Percentiles rank a stretch among this genome's conserved stretches.
Conservation (phyloP, 2,888 invertebrate species). For the Amphipoea oculea region DNA sequence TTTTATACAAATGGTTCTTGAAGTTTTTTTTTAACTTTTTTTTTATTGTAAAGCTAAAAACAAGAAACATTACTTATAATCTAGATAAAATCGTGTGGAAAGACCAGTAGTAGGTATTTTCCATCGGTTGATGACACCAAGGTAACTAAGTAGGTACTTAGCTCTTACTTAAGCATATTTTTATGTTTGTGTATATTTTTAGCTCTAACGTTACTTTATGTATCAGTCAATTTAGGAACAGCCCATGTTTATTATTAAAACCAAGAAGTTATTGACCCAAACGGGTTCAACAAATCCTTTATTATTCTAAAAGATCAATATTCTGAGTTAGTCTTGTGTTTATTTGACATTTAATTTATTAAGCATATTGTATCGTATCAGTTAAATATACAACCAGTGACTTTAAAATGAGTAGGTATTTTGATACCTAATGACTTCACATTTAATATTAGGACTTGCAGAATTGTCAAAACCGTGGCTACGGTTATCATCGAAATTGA, state of each 20-base stretch:
- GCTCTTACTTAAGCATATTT: neutral
- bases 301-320: conserved; percentile 26
- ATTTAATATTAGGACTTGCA: neutral
- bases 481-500: neutral
- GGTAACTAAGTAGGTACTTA: neutral
- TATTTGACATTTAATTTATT: conserved; percentile 9
- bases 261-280: conserved; percentile 4
- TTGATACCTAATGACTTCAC: neutral
- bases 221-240: neutral
- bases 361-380: neutral
- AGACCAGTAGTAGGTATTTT: neutral
- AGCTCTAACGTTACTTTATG: neutral
- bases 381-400: neutral
- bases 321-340: conserved; percentile 1
- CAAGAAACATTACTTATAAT: neutral
- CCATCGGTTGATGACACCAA: neutral
- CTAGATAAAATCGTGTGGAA: neutral
- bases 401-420: neutral
- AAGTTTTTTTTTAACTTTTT: neutral
- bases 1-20: neutral
- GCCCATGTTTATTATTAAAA: conserved; percentile 5
- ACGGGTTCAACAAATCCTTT: conserved; percentile 19
- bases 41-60: neutral
- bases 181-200: neutral
- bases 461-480: neutral